Evolutionary conservation across 2,797 vertebrate species (phyloP).

Genomic region (Leptatherina wallacei): DNA sequence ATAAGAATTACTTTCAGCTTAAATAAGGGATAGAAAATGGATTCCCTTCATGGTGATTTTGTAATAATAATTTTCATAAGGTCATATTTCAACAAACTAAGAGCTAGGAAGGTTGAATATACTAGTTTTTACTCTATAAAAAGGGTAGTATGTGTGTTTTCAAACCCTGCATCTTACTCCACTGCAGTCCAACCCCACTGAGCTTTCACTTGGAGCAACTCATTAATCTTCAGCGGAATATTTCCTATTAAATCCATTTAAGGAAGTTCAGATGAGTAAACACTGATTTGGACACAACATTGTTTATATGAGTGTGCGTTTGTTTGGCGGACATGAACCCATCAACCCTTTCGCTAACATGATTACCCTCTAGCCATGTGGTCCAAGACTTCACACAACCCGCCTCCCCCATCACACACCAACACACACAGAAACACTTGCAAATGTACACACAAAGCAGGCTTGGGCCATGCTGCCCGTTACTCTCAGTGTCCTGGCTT

Average conservation of each 20-base stretch:
- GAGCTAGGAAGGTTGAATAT: slow-evolving; percentile 1
- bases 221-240: slow-evolving; percentile 57
- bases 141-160: background rate
- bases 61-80: background rate
- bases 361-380: slow-evolving; percentile 73
- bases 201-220: slow-evolving; percentile 44
- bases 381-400: slow-evolving; percentile 52
- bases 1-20: background rate
- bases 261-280: slow-evolving; percentile 62
- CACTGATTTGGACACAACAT: slow-evolving; percentile 48
- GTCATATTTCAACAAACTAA: background rate
- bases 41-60: slow-evolving; percentile 1
- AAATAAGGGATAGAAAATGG: background rate
- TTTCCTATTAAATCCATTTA: slow-evolving; percentile 69
- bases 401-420: slow-evolving; percentile 1
- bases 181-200: slow-evolving; percentile 46
- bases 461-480: slow-evolving; percentile 48
- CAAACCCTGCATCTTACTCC: slow-evolving; percentile 19
- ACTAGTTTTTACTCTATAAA: background rate
- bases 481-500: slow-evolving; percentile 57
- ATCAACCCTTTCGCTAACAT: slow-evolving; percentile 69
- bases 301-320: slow-evolving; percentile 45
- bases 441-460: slow-evolving; percentile 22
- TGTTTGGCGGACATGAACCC: slow-evolving; percentile 69
- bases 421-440: slow-evolving; percentile 26